phyloP scores from a whole-genome alignment of 1,140 invertebrate genomes.

The Brachionus paranguensis region DNA sequence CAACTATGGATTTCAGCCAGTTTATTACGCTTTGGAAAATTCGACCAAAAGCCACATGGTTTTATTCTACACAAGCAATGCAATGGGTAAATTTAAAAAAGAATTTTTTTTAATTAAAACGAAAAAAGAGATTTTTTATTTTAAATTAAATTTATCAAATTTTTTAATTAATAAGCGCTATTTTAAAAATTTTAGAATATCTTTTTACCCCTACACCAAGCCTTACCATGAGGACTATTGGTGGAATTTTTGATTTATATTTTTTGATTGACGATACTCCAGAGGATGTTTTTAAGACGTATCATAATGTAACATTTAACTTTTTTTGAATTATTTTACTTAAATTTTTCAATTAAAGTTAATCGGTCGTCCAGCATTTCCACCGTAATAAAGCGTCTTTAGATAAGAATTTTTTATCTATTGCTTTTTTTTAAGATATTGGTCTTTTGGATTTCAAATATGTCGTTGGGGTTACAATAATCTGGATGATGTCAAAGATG shows the following conservation, averaged over 20 bases:
- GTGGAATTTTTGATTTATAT: conserved; percentile 55
- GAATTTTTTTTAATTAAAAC: too few species aligned
- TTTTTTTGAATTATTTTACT: conserved; percentile 51
- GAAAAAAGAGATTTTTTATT: too few species aligned
- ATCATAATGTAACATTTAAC: conserved; percentile 42
- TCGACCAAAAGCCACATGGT: conserved; percentile 53
- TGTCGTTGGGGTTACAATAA: conserved; percentile 60
- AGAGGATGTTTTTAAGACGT: conserved; percentile 47
- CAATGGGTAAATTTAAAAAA: conserved; percentile 48
- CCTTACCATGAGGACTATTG: conserved; percentile 50
- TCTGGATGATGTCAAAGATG: conserved; percentile 41
- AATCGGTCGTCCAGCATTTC: conserved; percentile 65
- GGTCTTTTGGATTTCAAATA: conserved; percentile 79
- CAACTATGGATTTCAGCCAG: conserved; percentile 53
- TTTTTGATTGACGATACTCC: conserved; percentile 57
- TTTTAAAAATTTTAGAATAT: conserved; percentile 46
- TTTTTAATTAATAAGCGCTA: conserved; percentile 42
- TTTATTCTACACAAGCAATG: conserved; percentile 50
- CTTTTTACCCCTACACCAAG: conserved; percentile 43
- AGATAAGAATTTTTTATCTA: too few species aligned
- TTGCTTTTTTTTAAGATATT: conserved; percentile 57
- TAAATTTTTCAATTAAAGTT: conserved; percentile 48
- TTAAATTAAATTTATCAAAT: not conserved
- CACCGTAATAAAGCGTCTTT: conserved; percentile 57
- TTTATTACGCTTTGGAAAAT: conserved; percentile 65